phyloP scores from a whole-genome alignment of 2,888 invertebrate species.

The Xestia sexstrigata region DNA sequence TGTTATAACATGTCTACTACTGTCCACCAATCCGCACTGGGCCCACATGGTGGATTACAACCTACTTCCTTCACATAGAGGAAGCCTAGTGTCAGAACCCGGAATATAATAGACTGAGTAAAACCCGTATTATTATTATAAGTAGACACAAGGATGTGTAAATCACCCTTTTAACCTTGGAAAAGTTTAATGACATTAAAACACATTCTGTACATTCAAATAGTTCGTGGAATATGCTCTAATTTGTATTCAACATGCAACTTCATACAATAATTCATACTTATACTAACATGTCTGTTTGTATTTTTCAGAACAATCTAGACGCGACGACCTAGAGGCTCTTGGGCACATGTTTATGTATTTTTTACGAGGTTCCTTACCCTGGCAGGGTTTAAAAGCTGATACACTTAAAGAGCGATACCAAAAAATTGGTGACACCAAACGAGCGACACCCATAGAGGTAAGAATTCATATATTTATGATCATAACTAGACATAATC shows the following conservation, averaged over 20 bases:
- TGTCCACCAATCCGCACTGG: neutral
- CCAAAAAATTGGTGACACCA: conserved; percentile 99
- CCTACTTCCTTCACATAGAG: neutral
- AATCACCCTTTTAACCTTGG: conserved; percentile 57
- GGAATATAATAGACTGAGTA: neutral
- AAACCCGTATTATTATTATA: conserved; percentile 34
- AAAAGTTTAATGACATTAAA: conserved; percentile 58
- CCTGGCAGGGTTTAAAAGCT: conserved; percentile 99
- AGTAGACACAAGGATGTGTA: conserved; percentile 49
- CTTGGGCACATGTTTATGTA: conserved; percentile 99
- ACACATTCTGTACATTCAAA: conserved; percentile 55
- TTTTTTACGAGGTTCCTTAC: conserved; percentile 99
- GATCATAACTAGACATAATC: neutral
- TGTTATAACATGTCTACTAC: no score
- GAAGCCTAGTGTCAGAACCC: neutral
- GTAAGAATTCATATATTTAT: conserved; percentile 79
- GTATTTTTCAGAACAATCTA: conserved; percentile 96
- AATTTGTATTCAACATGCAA: conserved; percentile 66
- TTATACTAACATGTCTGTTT: conserved; percentile 50
- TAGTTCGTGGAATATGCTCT: conserved; percentile 55
- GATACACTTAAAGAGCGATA: conserved; percentile 99
- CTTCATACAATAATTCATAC: conserved; percentile 53
- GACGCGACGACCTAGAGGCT: conserved; percentile 99
- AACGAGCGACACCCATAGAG: conserved; percentile 99
- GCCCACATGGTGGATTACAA: neutral